Evolutionary conservation across 2,113 vertebrate genomes (phyloP).

Genomic region (Saccopteryx bilineata): DNA sequence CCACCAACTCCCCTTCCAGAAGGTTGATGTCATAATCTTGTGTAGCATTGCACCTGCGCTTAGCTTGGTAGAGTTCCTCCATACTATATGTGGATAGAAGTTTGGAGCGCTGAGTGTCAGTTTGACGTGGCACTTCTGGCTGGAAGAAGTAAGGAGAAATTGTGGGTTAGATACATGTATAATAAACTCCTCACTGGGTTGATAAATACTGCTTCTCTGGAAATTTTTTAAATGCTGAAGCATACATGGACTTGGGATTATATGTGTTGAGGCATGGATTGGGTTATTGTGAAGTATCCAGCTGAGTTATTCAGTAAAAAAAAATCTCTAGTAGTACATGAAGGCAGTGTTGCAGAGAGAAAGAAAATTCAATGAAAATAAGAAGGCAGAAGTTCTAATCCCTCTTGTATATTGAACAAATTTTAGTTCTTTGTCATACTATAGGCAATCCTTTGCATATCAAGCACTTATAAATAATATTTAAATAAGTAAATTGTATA

Average conservation of each 20-base stretch:
- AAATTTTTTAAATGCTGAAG: background rate
- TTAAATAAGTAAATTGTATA: background rate
- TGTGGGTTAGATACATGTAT: background rate
- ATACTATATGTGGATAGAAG: slow-evolving; percentile 90
- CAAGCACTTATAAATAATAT: slow-evolving; percentile 14
- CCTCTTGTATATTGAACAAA: background rate
- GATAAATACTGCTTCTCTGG: background rate
- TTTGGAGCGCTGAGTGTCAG: slow-evolving; percentile 90
- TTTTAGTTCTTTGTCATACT: background rate
- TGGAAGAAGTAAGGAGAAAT: slow-evolving; percentile 76
- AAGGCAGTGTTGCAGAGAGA: slow-evolving; percentile 74
- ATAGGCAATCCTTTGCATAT: background rate
- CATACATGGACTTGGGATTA: background rate
- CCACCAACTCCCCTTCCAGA: slow-evolving; percentile 96
- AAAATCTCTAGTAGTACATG: slow-evolving; percentile 58
- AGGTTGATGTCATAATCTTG: slow-evolving; percentile 95
- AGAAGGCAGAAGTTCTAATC: slow-evolving; percentile 57
- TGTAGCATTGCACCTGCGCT: slow-evolving; percentile 97
- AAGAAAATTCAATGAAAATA: slow-evolving; percentile 21
- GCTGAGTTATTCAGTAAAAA: slow-evolving; percentile 24
- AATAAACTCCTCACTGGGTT: background rate
- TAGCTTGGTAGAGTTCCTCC: slow-evolving; percentile 92
- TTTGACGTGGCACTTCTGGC: slow-evolving; percentile 92
- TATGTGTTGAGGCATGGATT: background rate
- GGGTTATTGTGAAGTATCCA: background rate